A percentile compares a stretch with the other conserved stretches of the same genome.
These are phyloP conservation scores for Galleria mellonella DNA, from an alignment of 1,140 invertebrate genomes.

Conservation along the genomic window DNA sequence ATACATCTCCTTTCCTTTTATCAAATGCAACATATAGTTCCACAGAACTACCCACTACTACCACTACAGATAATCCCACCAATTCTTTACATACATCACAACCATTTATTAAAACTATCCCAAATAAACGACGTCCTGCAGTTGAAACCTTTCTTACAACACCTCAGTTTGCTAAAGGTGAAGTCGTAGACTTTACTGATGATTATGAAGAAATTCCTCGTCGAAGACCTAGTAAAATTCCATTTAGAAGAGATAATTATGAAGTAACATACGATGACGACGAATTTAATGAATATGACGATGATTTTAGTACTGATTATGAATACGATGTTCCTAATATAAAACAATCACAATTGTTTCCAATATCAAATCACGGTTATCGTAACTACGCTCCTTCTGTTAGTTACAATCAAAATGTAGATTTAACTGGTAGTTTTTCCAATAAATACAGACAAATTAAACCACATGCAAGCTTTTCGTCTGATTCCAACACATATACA, in stretches of 20 bases:
- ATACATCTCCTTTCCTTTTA: conserved; percentile 21
- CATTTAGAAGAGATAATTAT: conserved; percentile 10
- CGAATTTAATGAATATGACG: conserved; percentile 31
- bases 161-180: conserved; percentile 39
- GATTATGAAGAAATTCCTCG: conserved; percentile 27
- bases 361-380: neutral
- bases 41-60: neutral
- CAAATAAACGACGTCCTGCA: neutral
- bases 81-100: conserved; percentile 11
- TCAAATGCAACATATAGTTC: conserved; percentile 5
- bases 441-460: conserved; percentile 26
- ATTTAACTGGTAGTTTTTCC: conserved; percentile 28
- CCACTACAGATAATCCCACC: conserved; percentile 5
- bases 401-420: conserved; percentile 15
- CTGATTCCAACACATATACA: conserved; percentile 1
- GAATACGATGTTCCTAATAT: conserved; percentile 21
- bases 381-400: conserved; percentile 17
- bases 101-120: conserved; percentile 5
- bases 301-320: conserved; percentile 33
- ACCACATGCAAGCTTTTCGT: conserved; percentile 15
- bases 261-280: conserved; percentile 36
- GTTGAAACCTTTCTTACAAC: conserved; percentile 27
- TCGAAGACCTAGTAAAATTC: conserved; percentile 12
- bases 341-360: conserved; percentile 13
- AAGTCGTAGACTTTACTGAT: conserved; percentile 26